A percentile compares a stretch with the other conserved stretches of the same genome.
Evolutionary conservation across 2,113 vertebrate species (phyloP).

Genomic region (Microtus richardsoni): DNA sequence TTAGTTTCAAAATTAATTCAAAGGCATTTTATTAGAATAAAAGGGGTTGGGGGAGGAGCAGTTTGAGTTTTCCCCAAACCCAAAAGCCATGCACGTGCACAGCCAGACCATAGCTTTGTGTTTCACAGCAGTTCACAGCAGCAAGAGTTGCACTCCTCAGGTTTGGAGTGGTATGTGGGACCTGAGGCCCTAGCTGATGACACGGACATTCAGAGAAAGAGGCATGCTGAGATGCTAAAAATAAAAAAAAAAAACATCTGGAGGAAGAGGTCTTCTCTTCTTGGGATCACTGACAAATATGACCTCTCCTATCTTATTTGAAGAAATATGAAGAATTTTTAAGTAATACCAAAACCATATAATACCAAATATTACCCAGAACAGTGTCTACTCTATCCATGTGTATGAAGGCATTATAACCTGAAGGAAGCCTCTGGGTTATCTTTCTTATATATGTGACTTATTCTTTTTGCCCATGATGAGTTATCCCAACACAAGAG

Average conservation of each 20-base stretch:
- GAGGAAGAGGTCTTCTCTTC: neutral
- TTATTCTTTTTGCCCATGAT: neutral
- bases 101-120: neutral
- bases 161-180: neutral
- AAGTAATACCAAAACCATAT: neutral
- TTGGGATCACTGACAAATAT: neutral
- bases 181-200: neutral
- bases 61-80: neutral
- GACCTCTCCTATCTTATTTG: neutral
- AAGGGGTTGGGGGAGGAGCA: neutral
- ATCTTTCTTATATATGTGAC: neutral
- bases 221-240: neutral
- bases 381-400: neutral
- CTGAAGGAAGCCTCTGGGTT: neutral
- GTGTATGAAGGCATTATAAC: neutral
- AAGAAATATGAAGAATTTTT: constrained; percentile 9
- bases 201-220: neutral
- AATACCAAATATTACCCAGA: constrained; percentile 17
- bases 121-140: neutral
- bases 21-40: neutral
- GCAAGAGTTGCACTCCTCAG: neutral
- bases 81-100: neutral
- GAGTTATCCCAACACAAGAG: neutral
- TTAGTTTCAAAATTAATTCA: constrained; percentile 31
- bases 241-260: neutral